Percentiles rank a stretch among this genome's conserved stretches.
Evolutionary conservation across 1,140 invertebrate genomes (phyloP).

Genomic region (Latrodectus geometricus): DNA sequence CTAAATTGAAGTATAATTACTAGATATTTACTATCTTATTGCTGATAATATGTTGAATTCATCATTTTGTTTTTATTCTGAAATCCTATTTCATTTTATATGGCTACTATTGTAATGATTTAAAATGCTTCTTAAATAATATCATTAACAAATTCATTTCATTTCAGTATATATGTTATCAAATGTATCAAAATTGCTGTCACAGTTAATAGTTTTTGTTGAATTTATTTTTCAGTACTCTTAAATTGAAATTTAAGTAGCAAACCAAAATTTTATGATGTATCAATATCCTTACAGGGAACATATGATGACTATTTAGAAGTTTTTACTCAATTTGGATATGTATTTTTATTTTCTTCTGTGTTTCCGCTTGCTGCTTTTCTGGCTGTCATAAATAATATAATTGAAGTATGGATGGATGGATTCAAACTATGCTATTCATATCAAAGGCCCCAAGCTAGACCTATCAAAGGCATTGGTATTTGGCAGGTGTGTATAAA

Average conservation of each 20-base stretch:
- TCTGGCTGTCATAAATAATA: slow-evolving; percentile 92
- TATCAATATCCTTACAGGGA: slow-evolving; percentile 75
- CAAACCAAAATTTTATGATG: no score
- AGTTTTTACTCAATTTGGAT: slow-evolving; percentile 96
- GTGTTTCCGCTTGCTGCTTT: slow-evolving; percentile 94
- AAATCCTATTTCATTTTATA: no score
- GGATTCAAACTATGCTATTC: slow-evolving; percentile 96
- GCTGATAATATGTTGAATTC: no score
- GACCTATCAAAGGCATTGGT: slow-evolving; percentile 57
- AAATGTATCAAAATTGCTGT: no score
- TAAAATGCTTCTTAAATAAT: no score
- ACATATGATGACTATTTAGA: slow-evolving; percentile 97
- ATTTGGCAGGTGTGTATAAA: slow-evolving; percentile 54
- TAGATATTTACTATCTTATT: no score
- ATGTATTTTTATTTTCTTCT: slow-evolving; percentile 95
- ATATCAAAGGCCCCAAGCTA: slow-evolving; percentile 81
- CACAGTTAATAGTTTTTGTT: neutral
- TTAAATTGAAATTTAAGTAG: neutral
- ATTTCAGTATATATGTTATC: no score
- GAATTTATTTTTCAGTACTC: neutral
- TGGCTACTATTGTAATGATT: no score
- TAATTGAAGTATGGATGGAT: slow-evolving; percentile 91
- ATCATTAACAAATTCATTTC: no score
- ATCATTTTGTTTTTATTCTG: no score
- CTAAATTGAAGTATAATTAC: no score